Evolutionary conservation across 2,888 invertebrate species (phyloP), one percentile per base, ranked within the genome.

Genomic region (Ophion ventricosus): DNA sequence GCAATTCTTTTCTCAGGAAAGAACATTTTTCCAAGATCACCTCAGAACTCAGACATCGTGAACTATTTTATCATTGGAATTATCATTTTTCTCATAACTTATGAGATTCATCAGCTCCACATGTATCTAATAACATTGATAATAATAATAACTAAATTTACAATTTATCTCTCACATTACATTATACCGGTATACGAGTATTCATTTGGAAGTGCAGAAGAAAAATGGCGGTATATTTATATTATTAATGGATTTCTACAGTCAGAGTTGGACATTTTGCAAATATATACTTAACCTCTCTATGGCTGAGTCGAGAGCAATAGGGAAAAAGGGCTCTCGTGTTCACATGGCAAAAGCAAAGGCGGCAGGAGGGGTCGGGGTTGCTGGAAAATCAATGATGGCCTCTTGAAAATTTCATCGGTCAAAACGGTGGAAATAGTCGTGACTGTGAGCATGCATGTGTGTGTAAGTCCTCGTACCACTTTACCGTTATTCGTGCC

Each of bases 321-420:
- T 83, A 86, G 20, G n/a, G 56, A 79, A 74, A 72, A 76, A 72
- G 69, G 61, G 43, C 76, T 57, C 67, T 61, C 56, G 72, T 79
- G 79, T 72, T 54, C 85, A 85, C 84, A 85, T 87, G 88, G 87
- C 85, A 85, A 85, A 80, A 85, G 88, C 84, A 86, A 86, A 86
- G 85, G 49, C 49, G 17, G 85, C 8, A 25, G 25, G 10, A n/a
- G 69, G 72, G 83, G 84, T 84, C 86, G 82, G 87, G 82, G 84
- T 86, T 57, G 86, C 86, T 88, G 87, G 87, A 91, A 90, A 90
- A 90, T 90, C 90, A 90, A 90, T 90, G 89, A 90, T 88, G 90
- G 89, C 86, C 88, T 90, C 90, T 89, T 90, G 87, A 90, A 91
- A 90, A 89, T 90, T 90, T 90, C 88, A 90, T 88, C 88, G 88